phyloP scores from a whole-genome alignment of 2,113 vertebrate genomes.

The Camarhynchus parvulus region DNA sequence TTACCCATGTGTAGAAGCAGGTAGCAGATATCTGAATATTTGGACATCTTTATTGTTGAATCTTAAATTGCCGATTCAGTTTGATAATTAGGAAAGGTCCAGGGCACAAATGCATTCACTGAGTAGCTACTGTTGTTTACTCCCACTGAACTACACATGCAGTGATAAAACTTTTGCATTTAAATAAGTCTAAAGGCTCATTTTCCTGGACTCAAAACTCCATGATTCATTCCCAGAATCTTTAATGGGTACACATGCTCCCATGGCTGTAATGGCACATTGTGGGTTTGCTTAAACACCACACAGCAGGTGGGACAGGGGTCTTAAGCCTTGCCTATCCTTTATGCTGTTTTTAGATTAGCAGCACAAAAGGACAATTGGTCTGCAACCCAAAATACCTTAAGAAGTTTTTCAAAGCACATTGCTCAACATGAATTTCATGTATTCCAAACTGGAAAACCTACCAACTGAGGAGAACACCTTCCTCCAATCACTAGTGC shows the following conservation, averaged over 20 bases:
- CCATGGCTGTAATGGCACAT: background rate
- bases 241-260: background rate
- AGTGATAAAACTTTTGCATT: background rate
- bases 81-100: constrained; percentile 32
- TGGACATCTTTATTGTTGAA: constrained; percentile 34
- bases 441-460: background rate
- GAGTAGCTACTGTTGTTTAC: background rate
- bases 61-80: constrained; percentile 16
- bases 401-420: background rate
- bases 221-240: background rate
- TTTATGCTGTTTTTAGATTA: background rate
- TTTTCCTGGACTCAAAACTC: background rate
- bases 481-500: background rate
- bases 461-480: background rate
- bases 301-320: background rate
- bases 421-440: background rate
- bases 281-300: background rate
- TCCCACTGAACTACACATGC: background rate
- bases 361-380: background rate
- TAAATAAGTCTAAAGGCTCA: background rate
- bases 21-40: constrained; percentile 49
- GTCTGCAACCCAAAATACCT: background rate
- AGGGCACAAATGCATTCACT: background rate
- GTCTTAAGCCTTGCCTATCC: background rate
- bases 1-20: constrained; percentile 33